phyloP scores from a whole-genome alignment of 2,797 vertebrate genomes.

The Heteromormyrus szaboi region DNA sequence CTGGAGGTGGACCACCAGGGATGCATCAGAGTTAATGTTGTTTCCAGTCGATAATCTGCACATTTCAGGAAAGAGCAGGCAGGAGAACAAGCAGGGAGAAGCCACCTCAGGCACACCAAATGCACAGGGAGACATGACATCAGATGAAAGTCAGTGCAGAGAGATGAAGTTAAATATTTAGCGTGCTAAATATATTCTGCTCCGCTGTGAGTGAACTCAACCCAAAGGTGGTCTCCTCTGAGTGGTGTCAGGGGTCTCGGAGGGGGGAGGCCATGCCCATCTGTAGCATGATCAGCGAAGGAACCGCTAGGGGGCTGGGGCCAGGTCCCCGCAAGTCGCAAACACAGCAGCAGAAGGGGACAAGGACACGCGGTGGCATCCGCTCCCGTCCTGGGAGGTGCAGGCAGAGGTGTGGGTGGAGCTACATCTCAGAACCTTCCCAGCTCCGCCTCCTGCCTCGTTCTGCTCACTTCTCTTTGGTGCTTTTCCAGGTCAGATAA shows the following conservation, averaged over 20 bases:
- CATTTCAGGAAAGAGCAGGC: not conserved
- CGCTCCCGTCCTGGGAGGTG: not conserved
- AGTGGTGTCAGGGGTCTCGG: not conserved
- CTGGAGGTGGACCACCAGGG: not conserved
- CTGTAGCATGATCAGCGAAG: not conserved
- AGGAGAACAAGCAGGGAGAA: not conserved
- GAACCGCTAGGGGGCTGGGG: not conserved
- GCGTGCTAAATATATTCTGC: not conserved
- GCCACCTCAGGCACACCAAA: not conserved
- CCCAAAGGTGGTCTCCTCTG: not conserved
- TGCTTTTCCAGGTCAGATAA: not conserved
- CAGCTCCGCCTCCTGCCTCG: not conserved
- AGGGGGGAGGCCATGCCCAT: not conserved
- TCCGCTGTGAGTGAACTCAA: not conserved
- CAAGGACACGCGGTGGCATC: not conserved
- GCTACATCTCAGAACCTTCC: not conserved
- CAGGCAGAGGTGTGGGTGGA: not conserved
- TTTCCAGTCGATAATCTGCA: conserved; percentile 7
- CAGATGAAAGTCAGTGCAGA: conserved; percentile 1
- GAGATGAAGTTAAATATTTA: conserved; percentile 5
- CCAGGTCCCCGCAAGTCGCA: not conserved
- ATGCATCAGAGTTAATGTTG: not conserved
- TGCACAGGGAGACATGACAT: not conserved
- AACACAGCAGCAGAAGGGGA: not conserved
- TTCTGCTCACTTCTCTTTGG: not conserved